Evolutionary conservation across 1,140 invertebrate species (phyloP).

Genomic region (Solen grandis): DNA sequence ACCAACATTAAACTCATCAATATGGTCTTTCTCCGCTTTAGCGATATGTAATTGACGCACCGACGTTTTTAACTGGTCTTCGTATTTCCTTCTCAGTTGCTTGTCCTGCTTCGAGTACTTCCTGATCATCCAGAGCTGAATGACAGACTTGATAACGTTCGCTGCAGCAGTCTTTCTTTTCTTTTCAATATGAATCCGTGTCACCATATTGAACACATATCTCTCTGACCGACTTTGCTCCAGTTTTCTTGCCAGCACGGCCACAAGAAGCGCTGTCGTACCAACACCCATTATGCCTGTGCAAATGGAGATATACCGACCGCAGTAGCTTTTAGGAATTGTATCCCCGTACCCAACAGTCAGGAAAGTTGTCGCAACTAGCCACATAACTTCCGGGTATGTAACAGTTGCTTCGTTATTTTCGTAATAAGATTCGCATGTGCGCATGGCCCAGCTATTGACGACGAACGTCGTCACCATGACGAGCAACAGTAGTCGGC

Average conservation of each 20-base stretch:
- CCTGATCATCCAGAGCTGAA: conserved; percentile 63
- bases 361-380: conserved; percentile 80
- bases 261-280: conserved; percentile 76
- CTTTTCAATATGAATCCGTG: conserved; percentile 66
- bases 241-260: conserved; percentile 70
- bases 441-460: conserved; percentile 76
- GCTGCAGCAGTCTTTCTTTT: conserved; percentile 65
- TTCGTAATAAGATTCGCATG: conserved; percentile 71
- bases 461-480: conserved; percentile 73
- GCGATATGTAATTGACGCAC: conserved; percentile 54
- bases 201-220: conserved; percentile 72
- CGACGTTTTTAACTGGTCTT: conserved; percentile 58
- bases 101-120: conserved; percentile 52
- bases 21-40: conserved; percentile 57
- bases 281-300: conserved; percentile 76
- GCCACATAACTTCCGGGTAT: conserved; percentile 77
- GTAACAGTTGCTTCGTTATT: conserved; percentile 38
- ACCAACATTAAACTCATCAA: conserved; percentile 62
- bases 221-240: conserved; percentile 68
- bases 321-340: conserved; percentile 77
- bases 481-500: conserved; percentile 66
- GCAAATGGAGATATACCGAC: conserved; percentile 74
- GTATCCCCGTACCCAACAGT: conserved; percentile 80
- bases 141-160: conserved; percentile 67
- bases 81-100: conserved; percentile 54